These are phyloP conservation scores for Leucoraja erinaceus DNA, from an alignment of 2,113 vertebrate species.

Conservation along the genomic window DNA sequence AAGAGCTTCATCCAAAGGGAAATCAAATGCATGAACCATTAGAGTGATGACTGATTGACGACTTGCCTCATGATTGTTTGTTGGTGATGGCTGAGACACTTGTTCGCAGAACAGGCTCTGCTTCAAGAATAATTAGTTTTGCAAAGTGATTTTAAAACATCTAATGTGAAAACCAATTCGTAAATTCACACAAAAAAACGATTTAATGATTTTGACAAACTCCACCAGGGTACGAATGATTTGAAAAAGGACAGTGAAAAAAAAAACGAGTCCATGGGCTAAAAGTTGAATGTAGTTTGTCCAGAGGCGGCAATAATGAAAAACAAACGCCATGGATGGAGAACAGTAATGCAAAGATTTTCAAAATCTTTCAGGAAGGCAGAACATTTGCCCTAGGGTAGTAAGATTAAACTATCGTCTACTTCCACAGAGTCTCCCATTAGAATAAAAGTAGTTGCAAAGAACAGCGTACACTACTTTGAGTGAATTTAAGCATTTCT, in stretches of 20 bases:
- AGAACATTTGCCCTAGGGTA: neutral
- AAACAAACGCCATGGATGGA: too few relatives aligned
- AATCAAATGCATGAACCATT: conserved; percentile 9
- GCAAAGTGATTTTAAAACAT: conserved; percentile 20
- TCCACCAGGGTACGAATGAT: conserved; percentile 1
- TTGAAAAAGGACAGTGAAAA: neutral
- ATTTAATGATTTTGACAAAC: conserved; percentile 8
- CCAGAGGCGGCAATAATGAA: neutral
- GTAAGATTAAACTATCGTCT: neutral
- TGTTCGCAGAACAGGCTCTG: neutral
- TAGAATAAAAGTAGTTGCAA: neutral
- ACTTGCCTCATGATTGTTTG: conserved; percentile 5
- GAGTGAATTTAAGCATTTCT: neutral
- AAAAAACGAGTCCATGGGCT: neutral
- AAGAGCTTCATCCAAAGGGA: conserved; percentile 10
- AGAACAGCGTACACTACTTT: neutral
- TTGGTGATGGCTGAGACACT: neutral
- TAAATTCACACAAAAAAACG: neutral
- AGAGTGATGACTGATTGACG: conserved; percentile 13
- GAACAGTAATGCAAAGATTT: neutral
- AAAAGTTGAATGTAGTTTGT: conserved; percentile 21
- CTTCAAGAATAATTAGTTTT: conserved; percentile 26
- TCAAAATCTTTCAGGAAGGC: neutral
- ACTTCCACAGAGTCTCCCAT: neutral
- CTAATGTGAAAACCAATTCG: neutral